A percentile compares a stretch with the other conserved stretches of the same genome.
Conservation (phyloP, 2,888 invertebrate genomes). For the Eustalomyia histrio region DNA sequence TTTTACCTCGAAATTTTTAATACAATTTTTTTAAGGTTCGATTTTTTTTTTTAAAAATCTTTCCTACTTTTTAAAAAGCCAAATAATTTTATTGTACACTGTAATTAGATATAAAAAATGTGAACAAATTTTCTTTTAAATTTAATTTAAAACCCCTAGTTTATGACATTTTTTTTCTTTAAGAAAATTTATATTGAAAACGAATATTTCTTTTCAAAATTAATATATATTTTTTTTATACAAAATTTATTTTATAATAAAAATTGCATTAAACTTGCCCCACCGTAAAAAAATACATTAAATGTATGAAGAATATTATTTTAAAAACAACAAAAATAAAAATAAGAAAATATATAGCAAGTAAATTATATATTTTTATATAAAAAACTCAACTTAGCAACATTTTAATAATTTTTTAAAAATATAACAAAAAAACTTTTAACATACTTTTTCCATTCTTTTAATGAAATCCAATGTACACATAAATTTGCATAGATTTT, state of each 20-base stretch:
- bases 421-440: conserved; percentile 34
- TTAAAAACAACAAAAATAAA: conserved; percentile 15
- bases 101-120: conserved; percentile 20
- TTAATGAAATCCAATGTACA: conserved; percentile 41
- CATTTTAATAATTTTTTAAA: conserved; percentile 42
- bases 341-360: conserved; percentile 31
- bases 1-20: too few relatives aligned
- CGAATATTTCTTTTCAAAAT: conserved; percentile 63
- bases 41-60: too few relatives aligned
- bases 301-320: conserved; percentile 62
- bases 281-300: conserved; percentile 69
- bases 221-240: conserved; percentile 62
- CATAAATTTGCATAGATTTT: conserved; percentile 77
- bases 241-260: conserved; percentile 57
- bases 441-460: conserved; percentile 29
- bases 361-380: conserved; percentile 12
- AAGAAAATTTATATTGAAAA: conserved; percentile 66
- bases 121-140: conserved; percentile 21
- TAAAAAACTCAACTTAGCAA: conserved; percentile 49
- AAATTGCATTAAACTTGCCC: conserved; percentile 76
- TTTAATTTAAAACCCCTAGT: conserved; percentile 15
- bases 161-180: conserved; percentile 51
- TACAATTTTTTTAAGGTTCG: too few relatives aligned
- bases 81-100: conserved; percentile 45
- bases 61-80: neutral